Conservation (phyloP, 2,113 vertebrate species). For the Laticauda laticaudata region DNA sequence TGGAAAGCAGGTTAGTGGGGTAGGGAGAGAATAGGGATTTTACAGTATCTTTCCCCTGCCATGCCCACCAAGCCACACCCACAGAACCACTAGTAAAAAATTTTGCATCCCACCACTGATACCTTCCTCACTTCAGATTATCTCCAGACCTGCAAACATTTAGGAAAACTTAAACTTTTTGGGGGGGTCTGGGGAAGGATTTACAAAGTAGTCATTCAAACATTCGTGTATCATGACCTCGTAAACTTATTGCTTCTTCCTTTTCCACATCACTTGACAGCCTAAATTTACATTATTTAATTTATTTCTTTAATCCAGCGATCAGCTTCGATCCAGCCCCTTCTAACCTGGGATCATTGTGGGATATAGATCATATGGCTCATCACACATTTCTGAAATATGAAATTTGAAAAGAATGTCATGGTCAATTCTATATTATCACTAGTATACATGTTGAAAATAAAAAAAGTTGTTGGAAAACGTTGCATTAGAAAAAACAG, state of each 20-base stretch:
- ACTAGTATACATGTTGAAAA: neutral
- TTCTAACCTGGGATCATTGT: neutral
- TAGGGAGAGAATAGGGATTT: no score
- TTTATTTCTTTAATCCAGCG: neutral
- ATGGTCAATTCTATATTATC: neutral
- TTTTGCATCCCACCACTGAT: no score
- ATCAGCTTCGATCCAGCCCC: neutral
- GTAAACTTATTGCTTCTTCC: neutral
- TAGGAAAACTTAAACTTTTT: neutral
- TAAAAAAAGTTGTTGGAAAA: neutral
- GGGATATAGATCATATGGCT: neutral
- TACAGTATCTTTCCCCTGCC: no score
- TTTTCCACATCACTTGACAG: neutral
- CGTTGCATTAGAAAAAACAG: neutral
- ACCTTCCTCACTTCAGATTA: neutral
- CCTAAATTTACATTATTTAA: neutral
- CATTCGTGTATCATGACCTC: neutral
- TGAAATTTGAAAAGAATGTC: neutral
- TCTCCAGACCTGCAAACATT: neutral
- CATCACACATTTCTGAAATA: neutral
- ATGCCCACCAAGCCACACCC: no score
- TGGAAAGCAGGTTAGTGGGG: no score
- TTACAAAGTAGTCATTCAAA: neutral
- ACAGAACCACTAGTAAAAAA: no score
- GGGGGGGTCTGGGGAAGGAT: neutral